These are phyloP conservation scores for Trichoplusia ni DNA, from an alignment of 1,140 invertebrate genomes.

Conservation along the genomic window DNA sequence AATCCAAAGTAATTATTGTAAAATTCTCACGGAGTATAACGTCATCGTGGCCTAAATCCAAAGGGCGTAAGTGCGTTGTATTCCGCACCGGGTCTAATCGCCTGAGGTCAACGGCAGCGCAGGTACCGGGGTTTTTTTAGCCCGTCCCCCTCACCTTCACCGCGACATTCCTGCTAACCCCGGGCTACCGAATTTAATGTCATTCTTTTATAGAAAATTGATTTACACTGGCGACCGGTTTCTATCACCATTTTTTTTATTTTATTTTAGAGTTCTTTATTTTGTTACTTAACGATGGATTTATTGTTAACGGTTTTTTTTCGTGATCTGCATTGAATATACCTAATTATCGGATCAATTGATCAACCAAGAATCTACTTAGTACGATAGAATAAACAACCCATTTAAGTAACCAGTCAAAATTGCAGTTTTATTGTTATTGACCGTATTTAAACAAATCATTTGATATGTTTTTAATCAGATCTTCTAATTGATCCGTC, in stretches of 20 bases:
- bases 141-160: slow-evolving; percentile 20
- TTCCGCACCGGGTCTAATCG: slow-evolving; percentile 55
- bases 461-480: no score
- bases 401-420: no score
- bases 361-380: no score
- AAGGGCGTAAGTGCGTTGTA: slow-evolving; percentile 11
- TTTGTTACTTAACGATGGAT: not conserved
- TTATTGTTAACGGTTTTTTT: no score
- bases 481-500: no score
- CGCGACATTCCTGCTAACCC: slow-evolving; percentile 51
- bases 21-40: not conserved
- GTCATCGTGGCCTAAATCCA: not conserved
- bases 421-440: no score
- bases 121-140: slow-evolving; percentile 71
- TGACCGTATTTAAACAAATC: no score
- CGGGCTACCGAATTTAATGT: slow-evolving; percentile 62
- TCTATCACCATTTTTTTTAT: no score
- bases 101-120: slow-evolving; percentile 70
- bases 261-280: no score
- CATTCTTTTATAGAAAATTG: slow-evolving; percentile 30
- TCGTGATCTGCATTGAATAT: no score
- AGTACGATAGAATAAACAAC: no score
- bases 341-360: no score
- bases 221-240: slow-evolving; percentile 18
- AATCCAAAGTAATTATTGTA: not conserved